Conservation (phyloP, 2,888 invertebrate species). For the Pristionchus japonicus region DNA sequence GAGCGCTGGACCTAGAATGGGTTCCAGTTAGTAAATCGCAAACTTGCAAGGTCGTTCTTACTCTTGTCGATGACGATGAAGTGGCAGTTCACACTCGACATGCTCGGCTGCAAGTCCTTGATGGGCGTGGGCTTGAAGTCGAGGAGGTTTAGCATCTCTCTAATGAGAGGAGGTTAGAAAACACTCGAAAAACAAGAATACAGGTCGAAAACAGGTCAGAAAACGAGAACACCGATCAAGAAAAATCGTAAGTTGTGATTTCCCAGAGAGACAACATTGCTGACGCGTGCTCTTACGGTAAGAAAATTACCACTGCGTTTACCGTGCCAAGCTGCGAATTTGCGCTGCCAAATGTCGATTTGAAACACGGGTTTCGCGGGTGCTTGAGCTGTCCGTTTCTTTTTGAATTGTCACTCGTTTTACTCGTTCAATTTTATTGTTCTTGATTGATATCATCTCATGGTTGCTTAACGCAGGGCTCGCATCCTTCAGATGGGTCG, state of each 20-base stretch:
- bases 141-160: background rate
- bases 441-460: background rate
- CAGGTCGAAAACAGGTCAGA: background rate
- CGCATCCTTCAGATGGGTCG: constrained; percentile 50
- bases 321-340: background rate
- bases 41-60: background rate
- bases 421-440: background rate
- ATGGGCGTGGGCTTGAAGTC: constrained; percentile 48
- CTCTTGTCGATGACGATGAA: constrained; percentile 56
- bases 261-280: background rate
- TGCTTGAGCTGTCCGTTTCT: background rate
- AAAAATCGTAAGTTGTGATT: background rate
- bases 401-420: background rate
- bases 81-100: constrained; percentile 49
- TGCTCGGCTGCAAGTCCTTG: constrained; percentile 50
- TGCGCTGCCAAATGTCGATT: background rate
- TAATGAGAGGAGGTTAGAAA: background rate
- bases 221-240: background rate
- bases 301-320: background rate
- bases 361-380: background rate
- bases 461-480: background rate
- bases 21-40: background rate
- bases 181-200: background rate
- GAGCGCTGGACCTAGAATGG: constrained; percentile 13
- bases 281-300: background rate